Conservation (phyloP, 2,797 vertebrate genomes). For the Hoplostethus mediterraneus region DNA sequence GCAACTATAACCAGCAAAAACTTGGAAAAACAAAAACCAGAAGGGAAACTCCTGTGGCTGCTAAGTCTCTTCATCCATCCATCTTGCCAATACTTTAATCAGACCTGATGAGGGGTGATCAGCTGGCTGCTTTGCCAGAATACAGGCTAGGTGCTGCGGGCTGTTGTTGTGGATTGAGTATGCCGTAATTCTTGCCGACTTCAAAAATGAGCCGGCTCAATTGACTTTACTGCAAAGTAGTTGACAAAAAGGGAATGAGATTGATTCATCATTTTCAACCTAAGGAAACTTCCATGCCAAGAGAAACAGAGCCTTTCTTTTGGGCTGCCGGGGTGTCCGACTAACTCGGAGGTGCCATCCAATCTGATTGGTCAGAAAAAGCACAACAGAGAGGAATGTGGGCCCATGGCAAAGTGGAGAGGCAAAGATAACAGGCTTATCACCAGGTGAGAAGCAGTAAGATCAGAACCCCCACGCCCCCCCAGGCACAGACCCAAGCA, state of each 20-base stretch:
- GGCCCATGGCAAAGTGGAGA: conserved; percentile 1
- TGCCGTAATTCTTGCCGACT: not conserved
- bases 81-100: not conserved
- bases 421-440: conserved; percentile 28
- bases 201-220: conserved; percentile 11
- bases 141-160: conserved; percentile 15
- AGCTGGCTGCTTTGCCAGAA: too few relatives aligned
- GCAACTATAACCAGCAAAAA: not conserved
- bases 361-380: conserved; percentile 19
- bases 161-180: conserved; percentile 11
- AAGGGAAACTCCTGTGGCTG: not conserved
- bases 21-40: not conserved
- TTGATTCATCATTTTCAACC: too few relatives aligned
- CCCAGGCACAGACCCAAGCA: not conserved
- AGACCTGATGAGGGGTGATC: too few relatives aligned
- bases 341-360: conserved; percentile 2
- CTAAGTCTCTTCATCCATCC: not conserved
- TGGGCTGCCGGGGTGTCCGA: not conserved
- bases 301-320: too few relatives aligned
- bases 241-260: conserved; percentile 16
- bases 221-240: conserved; percentile 21
- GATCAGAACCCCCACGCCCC: not conserved
- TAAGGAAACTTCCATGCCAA: too few relatives aligned
- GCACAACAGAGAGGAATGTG: too few relatives aligned
- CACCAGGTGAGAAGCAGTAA: conserved; percentile 1